Evolutionary conservation across 2,113 vertebrate genomes (phyloP).

Genomic region (Fregata magnificens): DNA sequence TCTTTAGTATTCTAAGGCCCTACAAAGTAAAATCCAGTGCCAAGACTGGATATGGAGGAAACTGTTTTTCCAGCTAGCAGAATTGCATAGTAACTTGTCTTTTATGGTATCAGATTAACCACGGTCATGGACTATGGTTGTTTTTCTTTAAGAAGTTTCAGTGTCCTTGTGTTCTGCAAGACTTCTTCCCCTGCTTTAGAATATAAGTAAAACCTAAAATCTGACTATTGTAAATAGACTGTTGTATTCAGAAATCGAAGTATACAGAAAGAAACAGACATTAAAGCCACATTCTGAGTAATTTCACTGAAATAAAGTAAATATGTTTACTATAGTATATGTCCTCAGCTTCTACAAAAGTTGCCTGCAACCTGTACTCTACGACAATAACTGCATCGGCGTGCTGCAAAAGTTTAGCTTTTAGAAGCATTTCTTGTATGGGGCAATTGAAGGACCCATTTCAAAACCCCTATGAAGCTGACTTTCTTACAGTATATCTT

Average conservation of each 20-base stretch:
- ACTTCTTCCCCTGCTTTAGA: neutral
- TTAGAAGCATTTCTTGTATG: neutral
- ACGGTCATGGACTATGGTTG: accelerated
- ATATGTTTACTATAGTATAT: neutral
- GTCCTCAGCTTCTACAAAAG: neutral
- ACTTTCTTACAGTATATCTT: neutral
- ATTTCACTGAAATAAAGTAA: neutral
- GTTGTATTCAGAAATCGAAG: neutral
- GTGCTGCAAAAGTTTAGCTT: neutral
- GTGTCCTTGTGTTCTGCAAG: neutral
- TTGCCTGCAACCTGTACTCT: neutral
- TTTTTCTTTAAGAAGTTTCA: neutral
- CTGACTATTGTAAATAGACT: neutral
- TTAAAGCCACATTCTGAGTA: neutral
- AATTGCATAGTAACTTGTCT: neutral
- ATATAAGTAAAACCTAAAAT: neutral
- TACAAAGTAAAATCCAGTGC: neutral
- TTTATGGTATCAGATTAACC: neutral
- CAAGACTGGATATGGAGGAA: neutral
- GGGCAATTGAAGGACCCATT: neutral
- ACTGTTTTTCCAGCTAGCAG: neutral
- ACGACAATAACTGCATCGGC: neutral
- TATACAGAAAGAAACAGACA: neutral
- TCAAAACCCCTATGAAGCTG: neutral
- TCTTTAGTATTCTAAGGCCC: neutral